phyloP scores from a whole-genome alignment of 2,113 vertebrate species.

The Gallinago paraguaiae region DNA sequence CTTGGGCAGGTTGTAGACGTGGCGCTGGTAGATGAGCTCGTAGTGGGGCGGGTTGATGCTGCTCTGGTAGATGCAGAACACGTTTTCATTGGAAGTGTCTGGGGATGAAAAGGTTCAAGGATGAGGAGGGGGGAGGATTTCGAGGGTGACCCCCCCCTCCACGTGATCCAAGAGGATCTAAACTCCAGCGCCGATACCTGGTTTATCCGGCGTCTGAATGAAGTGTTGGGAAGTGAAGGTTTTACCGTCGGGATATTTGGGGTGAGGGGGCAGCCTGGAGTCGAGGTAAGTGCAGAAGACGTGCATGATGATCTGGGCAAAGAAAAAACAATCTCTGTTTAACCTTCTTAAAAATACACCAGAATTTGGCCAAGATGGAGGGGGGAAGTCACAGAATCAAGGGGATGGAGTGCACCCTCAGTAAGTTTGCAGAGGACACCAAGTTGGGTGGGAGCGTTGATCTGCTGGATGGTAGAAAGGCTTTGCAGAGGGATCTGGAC shows the following conservation, averaged over 20 bases:
- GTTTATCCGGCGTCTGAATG: constrained; percentile 91
- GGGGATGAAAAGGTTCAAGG: background rate
- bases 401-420: too few relatives aligned
- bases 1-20: constrained; percentile 92
- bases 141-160: background rate
- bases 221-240: constrained; percentile 97
- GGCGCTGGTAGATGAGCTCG: constrained; percentile 91
- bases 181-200: constrained; percentile 72
- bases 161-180: background rate
- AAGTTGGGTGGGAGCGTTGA: too few relatives aligned
- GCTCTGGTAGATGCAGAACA: constrained; percentile 94
- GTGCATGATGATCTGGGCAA: constrained; percentile 90
- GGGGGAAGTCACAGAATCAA: too few relatives aligned
- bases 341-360: accelerated
- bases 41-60: constrained; percentile 92
- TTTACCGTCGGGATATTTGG: constrained; percentile 95
- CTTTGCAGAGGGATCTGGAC: too few relatives aligned
- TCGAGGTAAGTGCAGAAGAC: constrained; percentile 96
- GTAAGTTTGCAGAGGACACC: too few relatives aligned
- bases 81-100: constrained; percentile 92
- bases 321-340: background rate
- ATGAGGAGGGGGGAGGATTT: background rate
- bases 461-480: too few relatives aligned
- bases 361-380: too few relatives aligned
- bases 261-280: constrained; percentile 92